Evolutionary conservation across 2,888 invertebrate species (phyloP).

Genomic region (Gastrophysa polygoni): DNA sequence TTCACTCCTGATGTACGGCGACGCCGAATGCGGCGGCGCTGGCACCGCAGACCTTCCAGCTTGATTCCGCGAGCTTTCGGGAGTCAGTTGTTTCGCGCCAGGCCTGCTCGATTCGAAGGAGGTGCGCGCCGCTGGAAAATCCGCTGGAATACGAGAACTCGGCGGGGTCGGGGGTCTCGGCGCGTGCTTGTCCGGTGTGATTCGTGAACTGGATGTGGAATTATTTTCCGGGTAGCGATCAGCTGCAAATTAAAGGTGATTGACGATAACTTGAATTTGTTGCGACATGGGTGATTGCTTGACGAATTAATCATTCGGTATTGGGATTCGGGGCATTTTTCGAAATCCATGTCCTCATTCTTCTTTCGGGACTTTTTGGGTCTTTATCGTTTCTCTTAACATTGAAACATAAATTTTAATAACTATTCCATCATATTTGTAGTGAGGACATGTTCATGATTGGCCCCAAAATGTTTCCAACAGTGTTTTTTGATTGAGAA

Average conservation of each 20-base stretch:
- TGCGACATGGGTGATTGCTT: no score
- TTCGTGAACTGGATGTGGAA: neutral
- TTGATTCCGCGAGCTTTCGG: constrained; percentile 32
- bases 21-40: constrained; percentile 49
- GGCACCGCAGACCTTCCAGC: constrained; percentile 25
- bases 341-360: no score
- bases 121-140: constrained; percentile 2
- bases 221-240: neutral
- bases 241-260: neutral
- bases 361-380: no score
- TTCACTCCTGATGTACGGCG: constrained; percentile 49
- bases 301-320: no score
- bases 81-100: constrained; percentile 37
- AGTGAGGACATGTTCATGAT: no score
- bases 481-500: no score
- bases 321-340: no score
- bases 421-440: no score
- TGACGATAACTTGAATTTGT: no score
- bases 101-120: constrained; percentile 5
- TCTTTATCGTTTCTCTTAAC: no score
- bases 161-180: neutral
- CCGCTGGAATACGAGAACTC: constrained; percentile 9
- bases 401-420: no score
- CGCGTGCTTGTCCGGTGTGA: neutral
- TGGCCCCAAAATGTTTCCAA: no score